These are phyloP conservation scores for Rousettus leschenaultii DNA, from an alignment of 2,113 vertebrate genomes.

Conservation along the genomic window DNA sequence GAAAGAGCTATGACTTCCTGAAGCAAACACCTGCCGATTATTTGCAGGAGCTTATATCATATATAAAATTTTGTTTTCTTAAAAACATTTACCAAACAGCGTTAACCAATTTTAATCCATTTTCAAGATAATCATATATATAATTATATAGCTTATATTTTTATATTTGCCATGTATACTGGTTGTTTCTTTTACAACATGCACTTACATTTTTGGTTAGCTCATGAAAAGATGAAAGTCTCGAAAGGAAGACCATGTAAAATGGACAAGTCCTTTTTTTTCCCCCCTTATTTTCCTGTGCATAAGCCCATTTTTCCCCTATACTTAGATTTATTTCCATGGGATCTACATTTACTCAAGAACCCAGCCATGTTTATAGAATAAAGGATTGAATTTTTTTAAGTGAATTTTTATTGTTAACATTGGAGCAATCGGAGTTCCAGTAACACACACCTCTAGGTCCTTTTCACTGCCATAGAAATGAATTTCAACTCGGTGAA, in stretches of 20 bases:
- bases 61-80: constrained; percentile 38
- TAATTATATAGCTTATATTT: not conserved
- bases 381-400: not conserved
- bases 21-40: constrained; percentile 65
- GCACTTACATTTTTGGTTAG: not conserved
- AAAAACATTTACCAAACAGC: constrained; percentile 37
- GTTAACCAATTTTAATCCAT: not conserved
- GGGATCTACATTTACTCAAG: not conserved
- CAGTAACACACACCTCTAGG: too few species aligned
- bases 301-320: not conserved
- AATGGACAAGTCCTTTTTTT: not conserved
- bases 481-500: too few species aligned
- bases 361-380: not conserved
- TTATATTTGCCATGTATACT: not conserved
- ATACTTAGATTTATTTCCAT: not conserved
- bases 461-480: too few species aligned
- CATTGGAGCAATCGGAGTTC: too few species aligned
- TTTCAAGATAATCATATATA: not conserved
- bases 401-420: not conserved
- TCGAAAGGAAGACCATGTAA: not conserved
- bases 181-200: not conserved
- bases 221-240: not conserved
- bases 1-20: constrained; percentile 40
- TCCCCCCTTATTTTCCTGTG: not conserved
- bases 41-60: constrained; percentile 19